Base-by-base conservation (phyloP, 2,113 vertebrate species). In the Elaphurus davidianus region DNA sequence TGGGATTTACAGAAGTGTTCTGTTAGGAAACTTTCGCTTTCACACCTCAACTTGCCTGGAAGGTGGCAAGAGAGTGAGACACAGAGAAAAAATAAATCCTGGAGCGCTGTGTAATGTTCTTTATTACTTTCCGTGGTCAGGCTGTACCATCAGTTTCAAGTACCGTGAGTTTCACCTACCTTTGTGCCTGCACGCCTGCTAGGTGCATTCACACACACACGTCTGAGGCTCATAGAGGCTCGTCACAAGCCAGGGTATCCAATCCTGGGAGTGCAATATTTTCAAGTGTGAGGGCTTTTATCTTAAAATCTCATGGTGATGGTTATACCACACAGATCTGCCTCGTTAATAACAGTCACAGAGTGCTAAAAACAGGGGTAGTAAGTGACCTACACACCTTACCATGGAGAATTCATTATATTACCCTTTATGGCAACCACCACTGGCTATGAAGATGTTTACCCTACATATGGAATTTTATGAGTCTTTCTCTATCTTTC, bases 11-110 rank as follows among this genome's bases (percentile, higher is more conserved):
- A 67, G 47, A 91, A 85, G 21, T n/a, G 47, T 74, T 90, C 36
- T 87, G 59, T 81, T 79, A 83, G 45, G 43, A 95, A 86, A 91
- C 59, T 88, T 97, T 45, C 8, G 21, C 78, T 94, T 94, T 79
- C 64, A 82, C 47, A 92, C 50, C 36, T 87, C 87, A 64, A 10
- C 23, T 17, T 55, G 59, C 94, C 88, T 57, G 52, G 30, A 81
- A 89, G n/a, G 43, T 36, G 6, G 47, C 25, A 90, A 76, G 30
- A 90, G 86, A 92, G 60, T 12, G 21, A 28, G 85, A 62, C 87
- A 36, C 40, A 16, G n/a, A n/a, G 55, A 92, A 83, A 40, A 93
- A 84, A 90, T 52, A 78, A 93, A 76, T 60, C 85, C 74, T 8
- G 9, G 33, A 36, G 27, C 54, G 52, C 79, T 27, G 7, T 47